phyloP scores from a whole-genome alignment of 1,140 invertebrate genomes.

The Drosophila lowei region DNA sequence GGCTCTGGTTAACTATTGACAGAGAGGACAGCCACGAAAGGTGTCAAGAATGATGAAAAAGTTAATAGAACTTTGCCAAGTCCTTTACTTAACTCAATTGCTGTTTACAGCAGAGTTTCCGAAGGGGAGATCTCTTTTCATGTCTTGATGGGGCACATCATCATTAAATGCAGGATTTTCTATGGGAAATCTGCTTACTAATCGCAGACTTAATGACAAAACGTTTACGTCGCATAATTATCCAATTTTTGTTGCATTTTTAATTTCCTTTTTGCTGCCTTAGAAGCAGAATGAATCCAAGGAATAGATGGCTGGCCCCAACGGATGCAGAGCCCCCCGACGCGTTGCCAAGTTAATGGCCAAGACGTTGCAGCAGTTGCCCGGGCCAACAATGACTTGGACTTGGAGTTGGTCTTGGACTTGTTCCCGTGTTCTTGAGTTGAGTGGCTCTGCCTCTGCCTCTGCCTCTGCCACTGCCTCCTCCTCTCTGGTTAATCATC shows the following conservation, averaged over 20 bases:
- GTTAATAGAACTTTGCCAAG: not conserved
- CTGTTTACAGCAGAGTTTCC: not conserved
- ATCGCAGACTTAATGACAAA: slow-evolving; percentile 67
- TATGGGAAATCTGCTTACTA: slow-evolving; percentile 46
- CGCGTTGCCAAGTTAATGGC: slow-evolving; percentile 44
- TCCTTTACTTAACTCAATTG: slow-evolving; percentile 13
- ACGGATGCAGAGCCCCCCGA: not conserved
- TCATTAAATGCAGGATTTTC: slow-evolving; percentile 3
- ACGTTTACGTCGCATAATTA: slow-evolving; percentile 71
- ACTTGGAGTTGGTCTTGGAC: slow-evolving; percentile 44
- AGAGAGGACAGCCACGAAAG: slow-evolving; percentile 1
- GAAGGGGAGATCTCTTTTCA: no score
- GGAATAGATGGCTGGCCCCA: slow-evolving; percentile 19
- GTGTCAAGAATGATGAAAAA: slow-evolving; percentile 16
- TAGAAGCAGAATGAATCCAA: slow-evolving; percentile 11
- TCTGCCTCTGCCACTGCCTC: not conserved
- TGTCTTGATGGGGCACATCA: no score
- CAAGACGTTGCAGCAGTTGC: slow-evolving; percentile 28
- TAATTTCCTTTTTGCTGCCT: slow-evolving; percentile 61
- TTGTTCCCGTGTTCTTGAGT: slow-evolving; percentile 44
- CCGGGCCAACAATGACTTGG: slow-evolving; percentile 20
- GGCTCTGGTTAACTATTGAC: slow-evolving; percentile 31
- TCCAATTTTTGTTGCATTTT: slow-evolving; percentile 55
- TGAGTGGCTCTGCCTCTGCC: not conserved
- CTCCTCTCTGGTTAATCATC: slow-evolving; percentile 56